phyloP scores from a whole-genome alignment of 2,113 vertebrate species.

The Typhlomys cinereus region DNA sequence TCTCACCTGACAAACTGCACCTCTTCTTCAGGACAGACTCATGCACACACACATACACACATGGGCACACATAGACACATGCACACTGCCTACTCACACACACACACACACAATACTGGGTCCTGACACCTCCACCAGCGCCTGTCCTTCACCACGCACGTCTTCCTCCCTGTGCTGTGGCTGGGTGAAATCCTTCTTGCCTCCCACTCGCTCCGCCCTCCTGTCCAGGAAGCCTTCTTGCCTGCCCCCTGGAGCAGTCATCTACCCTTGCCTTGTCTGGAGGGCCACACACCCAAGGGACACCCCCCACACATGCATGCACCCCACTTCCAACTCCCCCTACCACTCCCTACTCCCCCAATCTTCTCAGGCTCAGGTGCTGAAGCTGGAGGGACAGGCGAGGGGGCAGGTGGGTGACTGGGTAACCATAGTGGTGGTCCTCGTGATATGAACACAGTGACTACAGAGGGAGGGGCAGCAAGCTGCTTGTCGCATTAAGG shows the following conservation, averaged over 20 bases:
- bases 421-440: background rate
- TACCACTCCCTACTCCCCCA: too few relatives aligned
- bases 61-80: too few relatives aligned
- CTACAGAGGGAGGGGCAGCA: background rate
- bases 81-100: accelerated
- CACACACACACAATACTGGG: background rate
- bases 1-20: background rate
- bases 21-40: background rate
- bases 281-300: background rate
- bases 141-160: background rate
- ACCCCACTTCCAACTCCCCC: too few relatives aligned
- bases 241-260: background rate
- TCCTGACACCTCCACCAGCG: background rate
- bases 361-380: background rate
- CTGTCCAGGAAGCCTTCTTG: background rate
- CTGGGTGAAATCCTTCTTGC: background rate
- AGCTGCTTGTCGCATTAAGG: background rate
- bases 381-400: background rate
- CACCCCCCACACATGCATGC: background rate
- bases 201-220: background rate
- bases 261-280: background rate
- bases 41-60: too few relatives aligned
- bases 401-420: background rate
- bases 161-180: background rate
- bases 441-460: background rate